phyloP scores from a whole-genome alignment of 2,113 vertebrate species.

The Oryzias celebensis region DNA sequence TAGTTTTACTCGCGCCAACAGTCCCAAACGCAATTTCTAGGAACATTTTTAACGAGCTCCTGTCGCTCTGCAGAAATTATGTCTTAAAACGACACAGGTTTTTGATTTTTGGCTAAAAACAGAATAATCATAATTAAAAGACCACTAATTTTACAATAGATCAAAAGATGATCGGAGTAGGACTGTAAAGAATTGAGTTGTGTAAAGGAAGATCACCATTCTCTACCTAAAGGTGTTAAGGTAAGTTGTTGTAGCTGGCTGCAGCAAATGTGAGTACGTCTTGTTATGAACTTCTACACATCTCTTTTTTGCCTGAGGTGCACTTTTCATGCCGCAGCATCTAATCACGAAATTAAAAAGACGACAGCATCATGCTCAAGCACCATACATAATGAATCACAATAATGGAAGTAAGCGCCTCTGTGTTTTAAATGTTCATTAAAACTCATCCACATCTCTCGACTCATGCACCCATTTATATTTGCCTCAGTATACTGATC shows the following conservation, averaged over 20 bases:
- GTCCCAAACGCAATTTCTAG: no score
- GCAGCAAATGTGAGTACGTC: slow-evolving; percentile 8
- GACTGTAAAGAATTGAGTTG: no score
- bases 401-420: slow-evolving; percentile 10
- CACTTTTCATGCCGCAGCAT: slow-evolving; percentile 18
- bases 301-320: slow-evolving; percentile 23
- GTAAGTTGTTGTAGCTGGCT: slow-evolving; percentile 1
- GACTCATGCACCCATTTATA: neutral
- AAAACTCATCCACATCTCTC: neutral
- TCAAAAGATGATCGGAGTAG: no score
- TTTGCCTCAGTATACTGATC: neutral
- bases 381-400: slow-evolving; percentile 5
- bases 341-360: slow-evolving; percentile 28
- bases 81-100: no score
- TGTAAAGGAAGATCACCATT: no score
- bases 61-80: no score
- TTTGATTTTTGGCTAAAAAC: no score
- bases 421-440: neutral
- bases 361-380: slow-evolving; percentile 21
- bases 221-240: neutral
- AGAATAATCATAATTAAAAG: no score
- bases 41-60: no score
- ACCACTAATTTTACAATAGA: no score
- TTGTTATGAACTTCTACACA: slow-evolving; percentile 14
- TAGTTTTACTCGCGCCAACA: no score